Percentiles rank a stretch among this genome's conserved stretches.
Evolutionary conservation across 2,888 invertebrate species (phyloP).

Genomic region (Boloria euphrosyne): DNA sequence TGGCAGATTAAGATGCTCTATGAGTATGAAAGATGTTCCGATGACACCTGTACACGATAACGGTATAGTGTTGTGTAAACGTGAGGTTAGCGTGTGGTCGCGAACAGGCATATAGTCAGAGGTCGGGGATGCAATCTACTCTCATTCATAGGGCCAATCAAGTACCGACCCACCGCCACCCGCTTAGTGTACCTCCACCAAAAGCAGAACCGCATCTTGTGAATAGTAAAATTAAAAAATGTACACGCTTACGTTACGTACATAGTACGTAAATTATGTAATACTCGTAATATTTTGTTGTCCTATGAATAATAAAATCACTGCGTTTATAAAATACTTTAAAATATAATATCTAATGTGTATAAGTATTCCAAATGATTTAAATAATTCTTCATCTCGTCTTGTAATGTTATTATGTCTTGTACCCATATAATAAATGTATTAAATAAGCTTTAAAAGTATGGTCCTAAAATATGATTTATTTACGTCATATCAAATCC

Average conservation of each 20-base stretch:
- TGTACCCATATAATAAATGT: not conserved
- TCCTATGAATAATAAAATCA: too few relatives aligned
- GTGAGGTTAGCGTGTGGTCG: conserved; percentile 43
- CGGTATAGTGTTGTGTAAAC: conserved; percentile 12
- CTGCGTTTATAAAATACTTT: too few relatives aligned
- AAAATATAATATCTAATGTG: too few relatives aligned
- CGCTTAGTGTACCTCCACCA: conserved; percentile 65
- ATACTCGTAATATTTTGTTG: too few relatives aligned
- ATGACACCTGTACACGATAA: not conserved
- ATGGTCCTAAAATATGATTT: conserved; percentile 24
- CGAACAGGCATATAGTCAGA: conserved; percentile 43
- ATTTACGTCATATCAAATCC: conserved; percentile 50
- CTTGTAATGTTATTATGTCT: not conserved
- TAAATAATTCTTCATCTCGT: too few relatives aligned
- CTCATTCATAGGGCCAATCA: conserved; percentile 81
- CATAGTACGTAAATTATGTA: too few relatives aligned
- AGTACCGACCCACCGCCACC: conserved; percentile 73
- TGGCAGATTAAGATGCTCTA: not conserved
- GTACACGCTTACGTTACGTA: not conserved
- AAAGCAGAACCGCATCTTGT: conserved; percentile 54
- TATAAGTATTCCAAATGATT: too few relatives aligned
- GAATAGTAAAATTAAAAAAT: not conserved
- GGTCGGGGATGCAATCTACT: conserved; percentile 69
- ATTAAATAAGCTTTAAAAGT: not conserved
- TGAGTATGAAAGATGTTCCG: not conserved